These are phyloP conservation scores for Hydra vulgaris DNA, from an alignment of 30 jellyfish, hydroid and myxozoan genomes.

Conservation along the genomic window DNA sequence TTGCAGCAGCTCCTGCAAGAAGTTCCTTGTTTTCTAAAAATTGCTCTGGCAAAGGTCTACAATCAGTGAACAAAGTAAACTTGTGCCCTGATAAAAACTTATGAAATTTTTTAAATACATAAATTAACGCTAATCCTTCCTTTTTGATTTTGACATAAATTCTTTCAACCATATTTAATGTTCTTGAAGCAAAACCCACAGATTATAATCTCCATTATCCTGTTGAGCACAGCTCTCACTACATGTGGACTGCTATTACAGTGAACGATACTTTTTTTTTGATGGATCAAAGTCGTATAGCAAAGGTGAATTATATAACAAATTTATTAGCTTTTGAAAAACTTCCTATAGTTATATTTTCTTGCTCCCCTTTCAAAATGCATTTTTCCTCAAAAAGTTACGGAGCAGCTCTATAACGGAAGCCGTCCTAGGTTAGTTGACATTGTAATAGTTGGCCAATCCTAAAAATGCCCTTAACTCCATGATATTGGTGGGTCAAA, in stretches of 20 bases:
- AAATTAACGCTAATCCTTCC: constrained; percentile 31
- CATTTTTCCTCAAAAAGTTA: constrained; percentile 23
- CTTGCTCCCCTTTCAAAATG: constrained; percentile 36
- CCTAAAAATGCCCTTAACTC: constrained; percentile 50
- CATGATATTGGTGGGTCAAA: constrained; percentile 34
- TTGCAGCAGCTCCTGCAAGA: constrained; percentile 48
- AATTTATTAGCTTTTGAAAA: constrained; percentile 17
- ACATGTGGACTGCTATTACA: too few species aligned
- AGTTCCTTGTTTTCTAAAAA: constrained; percentile 13
- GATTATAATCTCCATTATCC: constrained; percentile 33
- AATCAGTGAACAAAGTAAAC: constrained; percentile 37
- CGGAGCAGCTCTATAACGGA: constrained; percentile 30
- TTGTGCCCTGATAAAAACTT: constrained; percentile 44
- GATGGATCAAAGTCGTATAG: constrained; percentile 50
- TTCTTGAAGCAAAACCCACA: constrained; percentile 29
- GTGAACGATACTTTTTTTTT: constrained; percentile 26
- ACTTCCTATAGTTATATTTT: constrained; percentile 11
- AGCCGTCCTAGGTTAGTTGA: constrained; percentile 21
- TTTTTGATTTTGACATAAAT: constrained; percentile 33
- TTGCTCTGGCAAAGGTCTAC: constrained; percentile 31
- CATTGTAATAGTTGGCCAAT: constrained; percentile 25
- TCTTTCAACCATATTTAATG: constrained; percentile 45
- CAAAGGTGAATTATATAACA: constrained; percentile 26
- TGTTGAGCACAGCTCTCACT: constrained; percentile 44
- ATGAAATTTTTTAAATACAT: constrained; percentile 42